A percentile compares a stretch with the other conserved stretches of the same genome.
These are phyloP conservation scores for Molanna angustata DNA, from an alignment of 2,888 invertebrate species.

Conservation along the genomic window DNA sequence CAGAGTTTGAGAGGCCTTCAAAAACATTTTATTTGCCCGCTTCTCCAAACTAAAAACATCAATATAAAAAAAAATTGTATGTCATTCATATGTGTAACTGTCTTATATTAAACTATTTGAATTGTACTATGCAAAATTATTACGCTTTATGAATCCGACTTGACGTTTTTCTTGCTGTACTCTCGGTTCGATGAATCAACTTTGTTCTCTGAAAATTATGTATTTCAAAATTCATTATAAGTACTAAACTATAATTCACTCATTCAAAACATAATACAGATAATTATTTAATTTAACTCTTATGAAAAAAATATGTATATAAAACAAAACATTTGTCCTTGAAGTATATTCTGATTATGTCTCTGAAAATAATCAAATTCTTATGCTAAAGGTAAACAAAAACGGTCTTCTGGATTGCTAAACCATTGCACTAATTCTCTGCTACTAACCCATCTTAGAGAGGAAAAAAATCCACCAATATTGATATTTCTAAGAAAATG, in stretches of 20 bases:
- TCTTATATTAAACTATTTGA: slow-evolving; percentile 1
- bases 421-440: no score
- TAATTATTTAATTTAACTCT: neutral
- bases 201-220: slow-evolving; percentile 65
- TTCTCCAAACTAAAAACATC: slow-evolving; percentile 60
- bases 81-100: no score
- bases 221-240: no score
- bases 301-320: neutral
- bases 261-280: no score
- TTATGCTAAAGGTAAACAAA: no score
- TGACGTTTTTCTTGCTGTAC: slow-evolving; percentile 71
- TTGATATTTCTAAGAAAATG: no score
- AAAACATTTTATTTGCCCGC: slow-evolving; percentile 79
- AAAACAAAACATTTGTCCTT: no score
- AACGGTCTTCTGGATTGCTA: no score
- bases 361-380: no score
- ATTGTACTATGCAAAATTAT: slow-evolving; percentile 32
- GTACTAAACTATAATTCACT: no score
- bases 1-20: slow-evolving; percentile 78
- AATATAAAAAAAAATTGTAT: slow-evolving; percentile 1
- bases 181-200: slow-evolving; percentile 70
- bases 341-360: no score
- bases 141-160: slow-evolving; percentile 81
- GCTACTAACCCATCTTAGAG: no score
- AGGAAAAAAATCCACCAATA: neutral